A percentile compares a stretch with the other conserved stretches of the same genome.
These are phyloP conservation scores for Odontomachus brunneus DNA, from an alignment of 1,140 invertebrate genomes.

Conservation along the genomic window DNA sequence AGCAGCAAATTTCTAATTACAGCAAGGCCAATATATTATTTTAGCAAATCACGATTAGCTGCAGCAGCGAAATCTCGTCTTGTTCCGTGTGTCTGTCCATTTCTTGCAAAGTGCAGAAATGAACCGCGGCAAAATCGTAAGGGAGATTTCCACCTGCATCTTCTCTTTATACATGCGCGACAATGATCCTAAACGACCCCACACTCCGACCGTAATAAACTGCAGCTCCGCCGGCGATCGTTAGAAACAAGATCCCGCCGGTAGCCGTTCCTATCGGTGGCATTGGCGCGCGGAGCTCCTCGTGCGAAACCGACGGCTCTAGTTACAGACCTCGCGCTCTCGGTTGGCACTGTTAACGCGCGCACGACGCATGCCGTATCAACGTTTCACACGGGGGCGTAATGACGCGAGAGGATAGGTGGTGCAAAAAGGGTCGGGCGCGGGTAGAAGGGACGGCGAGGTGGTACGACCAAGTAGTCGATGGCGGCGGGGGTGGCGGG, in stretches of 20 bases:
- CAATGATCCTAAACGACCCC: background rate
- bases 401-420: conserved; percentile 64
- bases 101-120: background rate
- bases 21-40: too few relatives aligned
- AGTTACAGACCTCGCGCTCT: conserved; percentile 49
- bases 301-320: conserved; percentile 35
- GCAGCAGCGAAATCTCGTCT: background rate
- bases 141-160: background rate
- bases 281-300: conserved; percentile 15
- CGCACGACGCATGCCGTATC: conserved; percentile 68
- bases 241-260: conserved; percentile 35
- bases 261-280: conserved; percentile 34
- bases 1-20: too few relatives aligned
- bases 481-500: conserved; percentile 56
- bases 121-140: background rate
- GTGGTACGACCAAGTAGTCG: conserved; percentile 63
- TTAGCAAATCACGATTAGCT: too few relatives aligned
- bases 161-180: background rate
- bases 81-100: too few relatives aligned
- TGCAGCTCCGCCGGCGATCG: background rate
- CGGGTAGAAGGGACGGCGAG: conserved; percentile 38
- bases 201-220: conserved; percentile 16
- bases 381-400: conserved; percentile 71
- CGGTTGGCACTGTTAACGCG: conserved; percentile 63
- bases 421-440: background rate